Evolutionary conservation across 1,140 invertebrate genomes (phyloP).

Genomic region (Pogonognathellus flavescens): DNA sequence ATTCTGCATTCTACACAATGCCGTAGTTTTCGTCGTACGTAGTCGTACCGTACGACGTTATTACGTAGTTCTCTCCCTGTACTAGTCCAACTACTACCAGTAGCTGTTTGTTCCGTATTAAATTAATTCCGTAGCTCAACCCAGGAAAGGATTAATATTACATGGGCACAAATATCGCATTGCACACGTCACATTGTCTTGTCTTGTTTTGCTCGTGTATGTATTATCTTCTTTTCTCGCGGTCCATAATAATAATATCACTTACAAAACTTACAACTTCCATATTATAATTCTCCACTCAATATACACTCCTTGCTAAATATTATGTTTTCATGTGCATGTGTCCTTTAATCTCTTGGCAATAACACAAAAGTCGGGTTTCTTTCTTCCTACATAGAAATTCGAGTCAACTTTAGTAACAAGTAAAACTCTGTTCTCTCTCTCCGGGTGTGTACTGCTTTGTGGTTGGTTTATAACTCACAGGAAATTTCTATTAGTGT

Average conservation of each 20-base stretch:
- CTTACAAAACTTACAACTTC: not conserved
- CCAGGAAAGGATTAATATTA: constrained; percentile 43
- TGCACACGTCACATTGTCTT: constrained; percentile 47
- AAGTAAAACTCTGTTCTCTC: too few species aligned
- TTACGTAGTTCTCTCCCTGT: too few species aligned
- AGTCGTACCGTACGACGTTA: too few species aligned
- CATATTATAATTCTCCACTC: not conserved
- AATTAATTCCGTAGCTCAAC: constrained; percentile 48
- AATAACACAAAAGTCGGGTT: not conserved
- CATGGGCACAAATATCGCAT: constrained; percentile 46
- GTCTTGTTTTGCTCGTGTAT: constrained; percentile 14
- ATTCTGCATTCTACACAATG: not conserved
- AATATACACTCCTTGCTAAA: not conserved
- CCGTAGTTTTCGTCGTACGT: not conserved
- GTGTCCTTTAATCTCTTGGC: constrained; percentile 14
- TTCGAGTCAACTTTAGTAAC: not conserved
- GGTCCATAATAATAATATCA: not conserved
- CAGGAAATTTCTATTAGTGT: constrained; percentile 25
- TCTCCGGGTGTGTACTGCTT: not conserved
- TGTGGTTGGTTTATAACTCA: not conserved
- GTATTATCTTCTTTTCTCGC: not conserved
- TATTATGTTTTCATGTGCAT: not conserved
- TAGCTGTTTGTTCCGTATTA: constrained; percentile 42
- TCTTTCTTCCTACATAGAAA: not conserved
- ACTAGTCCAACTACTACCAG: too few species aligned